These are phyloP conservation scores for Rhodophaea formosa DNA, from an alignment of 2,888 invertebrate genomes.

Conservation along the genomic window DNA sequence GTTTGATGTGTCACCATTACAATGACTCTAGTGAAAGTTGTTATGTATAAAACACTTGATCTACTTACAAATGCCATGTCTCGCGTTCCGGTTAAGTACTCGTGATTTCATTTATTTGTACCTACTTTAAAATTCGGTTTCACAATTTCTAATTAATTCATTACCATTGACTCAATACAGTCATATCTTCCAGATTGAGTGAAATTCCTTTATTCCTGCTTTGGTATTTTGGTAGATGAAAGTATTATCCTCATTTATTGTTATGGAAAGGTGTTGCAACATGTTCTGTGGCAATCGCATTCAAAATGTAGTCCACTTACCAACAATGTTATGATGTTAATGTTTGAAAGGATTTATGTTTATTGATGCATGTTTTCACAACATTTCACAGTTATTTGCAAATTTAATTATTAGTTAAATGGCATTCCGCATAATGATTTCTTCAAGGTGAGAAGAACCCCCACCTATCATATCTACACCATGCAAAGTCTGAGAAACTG, in stretches of 20 bases:
- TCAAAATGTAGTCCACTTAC: conserved; percentile 15
- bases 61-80: conserved; percentile 82
- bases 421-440: neutral
- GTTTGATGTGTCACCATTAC: conserved; percentile 82
- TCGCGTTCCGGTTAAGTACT: conserved; percentile 81
- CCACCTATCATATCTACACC: neutral
- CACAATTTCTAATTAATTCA: conserved; percentile 79
- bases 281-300: conserved; percentile 13
- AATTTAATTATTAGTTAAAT: neutral
- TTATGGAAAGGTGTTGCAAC: conserved; percentile 4
- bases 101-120: conserved; percentile 80
- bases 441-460: neutral
- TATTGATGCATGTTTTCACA: conserved; percentile 21
- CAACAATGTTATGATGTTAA: conserved; percentile 12
- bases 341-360: conserved; percentile 11
- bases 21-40: conserved; percentile 81
- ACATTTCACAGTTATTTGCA: conserved; percentile 13
- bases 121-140: conserved; percentile 78
- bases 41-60: conserved; percentile 82
- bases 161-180: conserved; percentile 63
- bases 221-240: conserved; percentile 15
- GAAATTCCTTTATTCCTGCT: conserved; percentile 23
- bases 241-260: conserved; percentile 3
- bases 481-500: neutral
- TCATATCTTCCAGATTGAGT: conserved; percentile 44